Base-by-base conservation (phyloP, 2,888 invertebrate genomes). In the Drosophila tanythrix region DNA sequence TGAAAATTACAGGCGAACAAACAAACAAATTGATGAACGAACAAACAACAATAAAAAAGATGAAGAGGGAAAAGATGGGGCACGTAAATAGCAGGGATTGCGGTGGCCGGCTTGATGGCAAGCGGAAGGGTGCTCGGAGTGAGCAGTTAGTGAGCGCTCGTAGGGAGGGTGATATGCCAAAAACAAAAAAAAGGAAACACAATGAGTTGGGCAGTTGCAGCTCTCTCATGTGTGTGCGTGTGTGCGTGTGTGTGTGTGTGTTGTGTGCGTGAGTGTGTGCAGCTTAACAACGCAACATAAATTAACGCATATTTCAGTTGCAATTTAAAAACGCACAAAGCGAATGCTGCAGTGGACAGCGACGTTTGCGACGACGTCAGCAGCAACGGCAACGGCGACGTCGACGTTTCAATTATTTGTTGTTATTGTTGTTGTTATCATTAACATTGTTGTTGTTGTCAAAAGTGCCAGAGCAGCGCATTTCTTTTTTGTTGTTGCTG, bases 241-340 rank as follows among this genome's bases (percentile, higher is more conserved):
- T 31, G 43, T 18, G 62, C 27, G 35, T 48, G 60, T 59, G 56
- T 60, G 51, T 60, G 56, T 58, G 55, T 64, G 62, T 61, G 65
- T 48, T 21, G 58, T 60, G 65, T 36, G 50, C 48, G 64, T 55
- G 65, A 63, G 70, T 78, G 70, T 68, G 64, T 71, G 65, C 48
- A 67, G 78, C 78, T 79, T 79, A 79, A 79, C 79, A 79, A 73
- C 79, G 71, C 81, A 89, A 87, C 85, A 85, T 85, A 85, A 86
- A 86, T 88, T 86, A 86, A 86, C 89, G 86, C 85, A 85, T 85
- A 85, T 85, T 85, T 85, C 85, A 86, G 88, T 78, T 85, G 88
- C 86, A 85, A 86, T 85, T 86, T 86, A 88, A 85, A 88, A 85
- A 88, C 72, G 83, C 79, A 83, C 88, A 84, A 86, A 81, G 82